Base-by-base conservation (phyloP, 1,140 invertebrate genomes). In the Nebria ingens region DNA sequence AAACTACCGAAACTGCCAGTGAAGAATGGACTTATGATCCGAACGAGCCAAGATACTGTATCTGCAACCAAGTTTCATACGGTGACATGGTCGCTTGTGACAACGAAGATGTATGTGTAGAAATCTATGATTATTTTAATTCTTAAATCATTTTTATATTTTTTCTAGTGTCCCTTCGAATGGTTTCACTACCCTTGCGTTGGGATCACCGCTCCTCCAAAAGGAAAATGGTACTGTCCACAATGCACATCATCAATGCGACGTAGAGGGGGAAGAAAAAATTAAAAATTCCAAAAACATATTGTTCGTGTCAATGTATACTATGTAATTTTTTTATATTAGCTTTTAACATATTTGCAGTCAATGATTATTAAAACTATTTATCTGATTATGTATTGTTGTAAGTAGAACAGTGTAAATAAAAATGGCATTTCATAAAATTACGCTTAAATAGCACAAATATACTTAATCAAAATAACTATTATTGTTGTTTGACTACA, bases 131-230 rank as follows among this genome's bases (percentile, higher is more conserved):
- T 51, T 21, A 51, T 1, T 34, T 52, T 21, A 54, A 40, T 53
- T 21, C 17, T 29, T 23, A n/a, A 21, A 21, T 45, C 17, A 4
- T 11, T 45, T 45, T 17, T 57, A 34, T 54, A 54, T 64, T 61
- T 58, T 53, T 79, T 82, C 55, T 74, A 93, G 89, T 98, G 95
- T 75, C 91, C 91, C 12, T 92, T 91, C 62, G 94, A 97, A 73
- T 99, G 96, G 96, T 99, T 98, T 75, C 96, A 99, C 75, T 98
- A 97, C 74, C 86, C 89, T 9, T 99, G 96, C 73, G 94, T 99
- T 45, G 91, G 91, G 51, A 91, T 99, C 57, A 91, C 88, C 0
- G 89, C 92, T 57, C 91, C 94, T 13, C 95, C 95, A 0, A 96
- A 96, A 75, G 95, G 95, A 29, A 98, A 97, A 73, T 98, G 96